Evolutionary conservation across 2,888 invertebrate genomes (phyloP), one percentile per base, ranked within the genome.

Genomic region (Trilocha varians): DNA sequence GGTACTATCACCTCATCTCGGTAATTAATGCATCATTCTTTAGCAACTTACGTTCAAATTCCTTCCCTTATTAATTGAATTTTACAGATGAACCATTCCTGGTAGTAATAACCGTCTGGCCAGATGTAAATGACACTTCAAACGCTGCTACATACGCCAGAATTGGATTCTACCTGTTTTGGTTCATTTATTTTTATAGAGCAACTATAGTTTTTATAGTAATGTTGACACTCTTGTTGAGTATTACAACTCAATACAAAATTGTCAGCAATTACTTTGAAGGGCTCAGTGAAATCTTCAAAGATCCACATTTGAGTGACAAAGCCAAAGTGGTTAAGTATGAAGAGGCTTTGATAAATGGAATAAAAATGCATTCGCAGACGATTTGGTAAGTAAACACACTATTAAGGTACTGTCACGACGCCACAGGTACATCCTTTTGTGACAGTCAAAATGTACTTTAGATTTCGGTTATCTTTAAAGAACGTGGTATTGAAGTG

Each of bases 261-360:
- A 55, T 60, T 18, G 32, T 70, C 15, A 57, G 60, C 17, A 55
- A 49, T n/a, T 70, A 70, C 44, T 70, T 69, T 46, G 38, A 49
- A 11, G 47, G 45, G 1, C 55, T 70, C 0, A 43, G 50, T 5
- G 17, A 45, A 1, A 59, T 67, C 32, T 68, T 67, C 38, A 13
- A 48, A 2, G 13, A 43, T 5, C 16, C 38, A 3, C 13, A 41
- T 5, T 32, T 44, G 3, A 39, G 34, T 25, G 61, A 57, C 8
- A 4, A 15, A 1, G 50, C 52, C 5, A 58, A 52, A 14, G 65
- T 68, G 41, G 14, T 36, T 3, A 47, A 49, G 32, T 70, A 60
- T 39, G 58, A 59, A 38, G 37, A 57, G 5, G 49, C 51, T 5
- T 45, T 65, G 2, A 59, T 52, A 46, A 34, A 52, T 25, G 70